Evolutionary conservation across 2,113 vertebrate species (phyloP).

Genomic region (Amphiprion percula): DNA sequence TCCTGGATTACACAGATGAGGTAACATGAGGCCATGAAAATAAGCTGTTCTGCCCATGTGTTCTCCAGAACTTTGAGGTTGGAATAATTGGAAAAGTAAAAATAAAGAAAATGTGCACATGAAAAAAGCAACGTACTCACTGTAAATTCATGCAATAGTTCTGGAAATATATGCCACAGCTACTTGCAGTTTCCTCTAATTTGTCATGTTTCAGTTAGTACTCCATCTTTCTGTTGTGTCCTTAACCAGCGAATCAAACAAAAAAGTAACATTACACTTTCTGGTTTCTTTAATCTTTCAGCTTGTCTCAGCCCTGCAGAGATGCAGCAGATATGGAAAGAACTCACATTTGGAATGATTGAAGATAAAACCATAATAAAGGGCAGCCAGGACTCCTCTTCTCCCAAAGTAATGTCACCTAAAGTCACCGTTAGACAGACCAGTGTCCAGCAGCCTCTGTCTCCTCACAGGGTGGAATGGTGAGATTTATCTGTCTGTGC

Average conservation of each 20-base stretch:
- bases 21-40: too few species aligned
- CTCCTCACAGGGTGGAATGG: conserved; percentile 51
- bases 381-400: conserved; percentile 65
- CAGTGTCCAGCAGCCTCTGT: conserved; percentile 29
- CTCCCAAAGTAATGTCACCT: conserved; percentile 85
- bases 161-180: too few species aligned
- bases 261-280: neutral
- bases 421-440: conserved; percentile 82
- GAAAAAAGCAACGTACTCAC: too few species aligned
- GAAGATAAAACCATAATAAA: conserved; percentile 40
- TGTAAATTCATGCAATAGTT: too few species aligned
- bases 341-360: conserved; percentile 85
- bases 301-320: conserved; percentile 85
- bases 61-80: neutral
- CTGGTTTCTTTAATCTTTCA: neutral
- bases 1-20: conserved; percentile 5
- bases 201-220: neutral
- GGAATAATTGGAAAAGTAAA: too few species aligned
- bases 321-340: conserved; percentile 94
- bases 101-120: too few species aligned
- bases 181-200: neutral
- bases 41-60: neutral
- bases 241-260: neutral
- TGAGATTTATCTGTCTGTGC: conserved; percentile 22
- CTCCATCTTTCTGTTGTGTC: neutral